Percentiles rank a stretch among this genome's conserved stretches.
These are phyloP conservation scores for Phoebastria nigripes DNA, from an alignment of 2,797 vertebrate genomes.

Conservation along the genomic window DNA sequence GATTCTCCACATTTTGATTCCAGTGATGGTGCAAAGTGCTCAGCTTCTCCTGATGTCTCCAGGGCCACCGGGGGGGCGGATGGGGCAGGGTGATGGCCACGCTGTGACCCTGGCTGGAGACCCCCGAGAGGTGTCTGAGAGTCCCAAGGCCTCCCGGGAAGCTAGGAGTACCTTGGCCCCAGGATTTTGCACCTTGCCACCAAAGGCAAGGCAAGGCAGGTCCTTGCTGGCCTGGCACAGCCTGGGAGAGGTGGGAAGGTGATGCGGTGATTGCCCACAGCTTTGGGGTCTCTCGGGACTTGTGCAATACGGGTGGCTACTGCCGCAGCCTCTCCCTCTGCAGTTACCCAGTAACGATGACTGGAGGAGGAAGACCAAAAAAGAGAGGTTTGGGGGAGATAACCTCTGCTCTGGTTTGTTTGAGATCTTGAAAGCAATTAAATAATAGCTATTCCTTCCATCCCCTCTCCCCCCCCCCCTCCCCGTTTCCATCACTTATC, in stretches of 20 bases:
- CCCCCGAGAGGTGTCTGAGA: neutral
- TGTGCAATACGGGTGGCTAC: neutral
- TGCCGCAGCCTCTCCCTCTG: neutral
- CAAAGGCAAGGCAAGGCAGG: neutral
- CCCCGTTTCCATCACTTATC: constrained; percentile 24
- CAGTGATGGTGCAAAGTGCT: neutral
- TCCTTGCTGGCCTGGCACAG: neutral
- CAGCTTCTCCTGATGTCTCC: neutral
- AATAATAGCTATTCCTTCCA: neutral
- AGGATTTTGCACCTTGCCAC: neutral
- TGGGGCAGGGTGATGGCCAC: rapidly evolving
- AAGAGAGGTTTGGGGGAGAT: neutral
- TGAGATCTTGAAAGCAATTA: constrained; percentile 47
- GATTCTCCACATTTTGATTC: neutral
- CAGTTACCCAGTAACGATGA: constrained; percentile 46
- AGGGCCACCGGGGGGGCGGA: neutral
- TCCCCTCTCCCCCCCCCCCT: neutral
- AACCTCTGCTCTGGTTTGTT: constrained; percentile 21
- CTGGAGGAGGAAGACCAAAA: neutral
- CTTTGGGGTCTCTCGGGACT: neutral
- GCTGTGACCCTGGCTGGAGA: neutral
- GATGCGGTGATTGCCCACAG: neutral
- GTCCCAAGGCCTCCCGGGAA: neutral
- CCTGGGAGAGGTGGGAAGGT: neutral
- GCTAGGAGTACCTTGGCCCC: neutral